phyloP scores from a whole-genome alignment of 2,888 invertebrate genomes.

The Aphodius granarius region DNA sequence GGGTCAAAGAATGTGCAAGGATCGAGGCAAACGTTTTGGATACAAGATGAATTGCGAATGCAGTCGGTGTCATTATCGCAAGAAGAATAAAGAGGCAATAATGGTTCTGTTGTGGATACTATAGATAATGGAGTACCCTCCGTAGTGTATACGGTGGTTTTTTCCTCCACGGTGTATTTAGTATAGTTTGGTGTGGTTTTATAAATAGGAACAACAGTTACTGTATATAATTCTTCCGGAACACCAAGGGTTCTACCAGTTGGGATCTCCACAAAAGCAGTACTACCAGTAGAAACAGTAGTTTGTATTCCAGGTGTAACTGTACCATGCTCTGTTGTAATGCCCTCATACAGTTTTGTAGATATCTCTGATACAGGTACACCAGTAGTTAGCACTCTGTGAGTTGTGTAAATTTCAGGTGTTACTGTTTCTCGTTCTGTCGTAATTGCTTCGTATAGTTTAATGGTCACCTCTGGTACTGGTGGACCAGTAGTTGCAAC shows the following conservation, averaged over 20 bases:
- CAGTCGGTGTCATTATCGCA: slow-evolving; percentile 45
- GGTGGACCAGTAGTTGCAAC: not conserved
- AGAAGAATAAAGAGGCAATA: not conserved
- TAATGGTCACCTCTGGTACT: not conserved
- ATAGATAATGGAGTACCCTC: not conserved
- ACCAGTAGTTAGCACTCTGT: too few relatives aligned
- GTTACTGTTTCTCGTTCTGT: not conserved
- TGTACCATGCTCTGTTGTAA: too few relatives aligned
- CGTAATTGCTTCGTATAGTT: not conserved
- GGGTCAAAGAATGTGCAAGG: slow-evolving; percentile 60
- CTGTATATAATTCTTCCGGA: slow-evolving; percentile 1
- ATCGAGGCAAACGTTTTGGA: slow-evolving; percentile 55
- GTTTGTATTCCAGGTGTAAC: not conserved
- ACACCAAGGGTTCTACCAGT: slow-evolving; percentile 5
- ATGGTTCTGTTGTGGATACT: not conserved
- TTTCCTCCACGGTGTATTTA: not conserved
- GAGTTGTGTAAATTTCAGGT: not conserved
- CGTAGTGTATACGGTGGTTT: not conserved
- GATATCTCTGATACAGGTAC: too few relatives aligned
- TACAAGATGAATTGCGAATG: slow-evolving; percentile 54
- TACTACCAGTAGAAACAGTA: not conserved
- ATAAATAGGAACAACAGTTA: not conserved
- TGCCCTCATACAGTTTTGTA: too few relatives aligned
- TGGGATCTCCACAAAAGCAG: not conserved
- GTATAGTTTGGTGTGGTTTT: not conserved